Conservation (phyloP, 53 echinoderm and acorn worm species). For the Echinarachnius parma region DNA sequence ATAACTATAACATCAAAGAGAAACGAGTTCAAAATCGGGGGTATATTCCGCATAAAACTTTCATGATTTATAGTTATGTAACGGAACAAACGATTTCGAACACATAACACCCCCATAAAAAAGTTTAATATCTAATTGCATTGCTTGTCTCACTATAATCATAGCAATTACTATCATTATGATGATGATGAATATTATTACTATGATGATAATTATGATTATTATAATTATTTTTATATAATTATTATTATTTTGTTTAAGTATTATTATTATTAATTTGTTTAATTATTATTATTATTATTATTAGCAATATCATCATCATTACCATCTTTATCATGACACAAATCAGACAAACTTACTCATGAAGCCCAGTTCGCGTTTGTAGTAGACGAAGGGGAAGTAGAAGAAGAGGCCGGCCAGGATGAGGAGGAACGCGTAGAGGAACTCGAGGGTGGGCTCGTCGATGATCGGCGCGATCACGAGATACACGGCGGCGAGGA, state of each 20-base stretch:
- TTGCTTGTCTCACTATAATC: too few species aligned
- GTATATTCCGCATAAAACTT: too few species aligned
- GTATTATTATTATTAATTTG: too few species aligned
- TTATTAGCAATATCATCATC: too few species aligned
- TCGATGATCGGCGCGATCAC: conserved; percentile 94
- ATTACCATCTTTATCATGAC: too few species aligned
- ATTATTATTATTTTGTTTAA: too few species aligned
- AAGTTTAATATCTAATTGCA: background rate
- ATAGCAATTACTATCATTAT: background rate
- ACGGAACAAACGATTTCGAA: background rate
- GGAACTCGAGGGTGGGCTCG: conserved; percentile 74
- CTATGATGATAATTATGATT: too few species aligned
- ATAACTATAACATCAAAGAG: too few species aligned
- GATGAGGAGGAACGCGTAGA: conserved; percentile 94
- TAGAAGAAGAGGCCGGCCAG: conserved; percentile 90
- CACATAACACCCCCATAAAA: background rate
- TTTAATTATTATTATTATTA: too few species aligned
- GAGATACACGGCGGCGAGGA: conserved; percentile 81
- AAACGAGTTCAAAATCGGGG: too few species aligned
- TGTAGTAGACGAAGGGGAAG: conserved; percentile 89
- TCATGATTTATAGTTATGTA: background rate
- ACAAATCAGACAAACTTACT: conserved; percentile 54
- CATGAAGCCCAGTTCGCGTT: conserved; percentile 76
- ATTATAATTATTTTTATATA: too few species aligned
- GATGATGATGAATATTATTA: too few species aligned